Evolutionary conservation across 2,797 vertebrate species (phyloP).

Genomic region (Triplophysa bombifrons): DNA sequence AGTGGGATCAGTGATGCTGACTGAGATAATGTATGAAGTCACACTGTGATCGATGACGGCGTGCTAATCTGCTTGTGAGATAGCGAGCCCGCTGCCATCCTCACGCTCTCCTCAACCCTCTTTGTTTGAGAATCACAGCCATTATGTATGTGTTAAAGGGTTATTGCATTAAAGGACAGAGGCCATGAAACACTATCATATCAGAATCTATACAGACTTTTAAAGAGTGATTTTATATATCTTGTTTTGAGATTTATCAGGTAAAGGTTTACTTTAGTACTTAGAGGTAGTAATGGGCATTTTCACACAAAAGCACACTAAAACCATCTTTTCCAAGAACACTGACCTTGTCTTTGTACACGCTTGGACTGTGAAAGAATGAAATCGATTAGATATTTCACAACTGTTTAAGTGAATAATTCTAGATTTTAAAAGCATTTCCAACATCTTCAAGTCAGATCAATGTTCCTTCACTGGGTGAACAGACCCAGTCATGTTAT

Average conservation of each 20-base stretch:
- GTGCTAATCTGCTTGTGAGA: conserved; percentile 59
- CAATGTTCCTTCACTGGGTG: background rate
- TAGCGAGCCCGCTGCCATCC: conserved; percentile 34
- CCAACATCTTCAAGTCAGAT: conserved; percentile 1
- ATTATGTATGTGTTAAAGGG: conserved; percentile 36
- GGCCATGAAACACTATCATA: conserved; percentile 25
- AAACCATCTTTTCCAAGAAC: conserved; percentile 14
- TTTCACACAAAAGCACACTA: background rate
- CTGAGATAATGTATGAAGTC: conserved; percentile 58
- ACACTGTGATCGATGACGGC: conserved; percentile 58
- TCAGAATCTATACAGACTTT: conserved; percentile 9
- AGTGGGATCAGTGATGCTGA: conserved; percentile 53
- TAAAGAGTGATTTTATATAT: conserved; percentile 16
- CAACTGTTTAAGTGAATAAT: background rate
- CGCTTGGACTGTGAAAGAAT: conserved; percentile 11
- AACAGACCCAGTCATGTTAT: background rate
- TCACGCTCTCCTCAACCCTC: background rate
- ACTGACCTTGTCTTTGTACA: conserved; percentile 24
- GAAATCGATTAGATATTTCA: conserved; percentile 7
- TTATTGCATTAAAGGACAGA: conserved; percentile 33
- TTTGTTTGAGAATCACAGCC: conserved; percentile 44
- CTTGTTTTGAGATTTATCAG: conserved; percentile 13
- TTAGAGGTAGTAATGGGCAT: background rate
- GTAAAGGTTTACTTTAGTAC: background rate
- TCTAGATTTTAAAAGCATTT: conserved; percentile 14